phyloP scores from a whole-genome alignment of 2,888 invertebrate genomes.

The Catonia carolina region DNA sequence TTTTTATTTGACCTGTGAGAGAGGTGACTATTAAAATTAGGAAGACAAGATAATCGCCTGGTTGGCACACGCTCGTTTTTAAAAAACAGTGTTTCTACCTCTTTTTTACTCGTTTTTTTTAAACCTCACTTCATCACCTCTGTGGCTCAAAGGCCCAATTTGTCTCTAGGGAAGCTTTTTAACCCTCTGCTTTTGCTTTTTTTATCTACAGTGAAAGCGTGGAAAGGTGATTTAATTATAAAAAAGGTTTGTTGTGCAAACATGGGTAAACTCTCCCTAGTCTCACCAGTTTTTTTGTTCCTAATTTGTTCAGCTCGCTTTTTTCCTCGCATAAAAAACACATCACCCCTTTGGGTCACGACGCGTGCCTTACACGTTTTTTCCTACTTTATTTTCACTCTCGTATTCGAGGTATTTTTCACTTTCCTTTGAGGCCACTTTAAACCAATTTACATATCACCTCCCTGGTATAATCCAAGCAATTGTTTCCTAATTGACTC shows the following conservation, averaged over 20 bases:
- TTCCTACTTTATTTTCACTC: background rate
- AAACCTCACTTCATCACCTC: constrained; percentile 14
- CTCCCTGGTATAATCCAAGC: no score
- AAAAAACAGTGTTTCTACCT: background rate
- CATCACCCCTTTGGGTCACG: background rate
- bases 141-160: constrained; percentile 9
- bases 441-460: no score
- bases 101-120: constrained; percentile 7
- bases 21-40: no score
- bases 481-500: no score
- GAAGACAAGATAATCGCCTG: no score
- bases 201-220: background rate
- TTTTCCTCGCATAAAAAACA: background rate
- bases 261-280: background rate
- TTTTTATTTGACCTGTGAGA: no score
- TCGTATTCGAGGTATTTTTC: no score
- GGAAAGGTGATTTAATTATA: constrained; percentile 12
- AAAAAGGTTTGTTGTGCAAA: constrained; percentile 10
- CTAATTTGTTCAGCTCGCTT: constrained; percentile 4
- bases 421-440: no score
- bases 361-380: constrained; percentile 6
- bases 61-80: no score
- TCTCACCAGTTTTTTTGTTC: constrained; percentile 1
- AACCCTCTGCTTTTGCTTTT: constrained; percentile 6
- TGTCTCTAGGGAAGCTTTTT: constrained; percentile 13